These are phyloP conservation scores for Hestina assimilis DNA, from an alignment of 1,140 invertebrate genomes.

Conservation along the genomic window DNA sequence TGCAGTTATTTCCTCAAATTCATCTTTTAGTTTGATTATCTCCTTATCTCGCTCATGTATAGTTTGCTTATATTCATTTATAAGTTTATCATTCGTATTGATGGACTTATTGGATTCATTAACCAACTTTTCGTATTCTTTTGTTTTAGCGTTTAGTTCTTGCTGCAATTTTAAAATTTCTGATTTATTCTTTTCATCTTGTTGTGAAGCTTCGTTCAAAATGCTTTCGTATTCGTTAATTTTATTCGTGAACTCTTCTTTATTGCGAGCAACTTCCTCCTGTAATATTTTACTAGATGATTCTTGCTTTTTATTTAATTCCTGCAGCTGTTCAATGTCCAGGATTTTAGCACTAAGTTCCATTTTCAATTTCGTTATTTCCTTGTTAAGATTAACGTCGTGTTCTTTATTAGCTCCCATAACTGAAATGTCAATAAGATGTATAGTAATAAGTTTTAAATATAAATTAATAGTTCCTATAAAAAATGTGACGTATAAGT, in stretches of 20 bases:
- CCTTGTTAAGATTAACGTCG: constrained; percentile 76
- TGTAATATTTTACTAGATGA: constrained; percentile 59
- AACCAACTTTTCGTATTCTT: constrained; percentile 66
- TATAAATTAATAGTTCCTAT: not conserved
- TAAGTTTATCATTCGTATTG: constrained; percentile 59
- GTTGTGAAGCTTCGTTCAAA: constrained; percentile 64
- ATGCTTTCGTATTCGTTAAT: constrained; percentile 70
- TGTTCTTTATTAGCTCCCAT: constrained; percentile 68
- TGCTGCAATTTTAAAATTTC: constrained; percentile 69
- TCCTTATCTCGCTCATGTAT: constrained; percentile 72
- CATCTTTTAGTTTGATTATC: constrained; percentile 69
- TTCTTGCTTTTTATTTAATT: constrained; percentile 76
- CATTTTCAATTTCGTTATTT: constrained; percentile 79
- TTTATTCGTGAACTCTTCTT: constrained; percentile 65
- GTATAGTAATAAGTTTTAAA: constrained; percentile 14
- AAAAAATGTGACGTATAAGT: not conserved
- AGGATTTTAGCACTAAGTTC: constrained; percentile 78
- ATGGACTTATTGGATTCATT: constrained; percentile 45
- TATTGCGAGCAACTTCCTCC: constrained; percentile 60
- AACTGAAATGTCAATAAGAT: constrained; percentile 48
- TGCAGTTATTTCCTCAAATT: constrained; percentile 65
- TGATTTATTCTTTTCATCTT: constrained; percentile 64
- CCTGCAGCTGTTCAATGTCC: constrained; percentile 74
- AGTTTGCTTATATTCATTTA: constrained; percentile 67
- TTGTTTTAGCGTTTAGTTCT: constrained; percentile 55